A percentile compares a stretch with the other conserved stretches of the same genome.
Evolutionary conservation across 2,888 invertebrate genomes (phyloP).

Genomic region (Archaeoteleia sp.): DNA sequence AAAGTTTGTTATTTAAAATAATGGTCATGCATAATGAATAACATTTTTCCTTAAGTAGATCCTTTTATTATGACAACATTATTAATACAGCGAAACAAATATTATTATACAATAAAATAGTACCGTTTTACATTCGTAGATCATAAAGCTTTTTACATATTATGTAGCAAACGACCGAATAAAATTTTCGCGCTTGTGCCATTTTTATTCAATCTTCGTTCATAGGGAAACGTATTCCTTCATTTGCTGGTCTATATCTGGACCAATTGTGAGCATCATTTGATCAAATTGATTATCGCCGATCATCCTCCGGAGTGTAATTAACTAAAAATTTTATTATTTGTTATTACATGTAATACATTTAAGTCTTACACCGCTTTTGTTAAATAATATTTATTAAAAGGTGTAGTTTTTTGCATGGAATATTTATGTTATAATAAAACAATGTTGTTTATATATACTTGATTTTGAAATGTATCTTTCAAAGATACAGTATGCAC

Average conservation of each 20-base stretch:
- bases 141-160: constrained; percentile 64
- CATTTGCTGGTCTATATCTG: constrained; percentile 42
- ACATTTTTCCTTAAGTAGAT: constrained; percentile 29
- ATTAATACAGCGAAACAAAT: constrained; percentile 70
- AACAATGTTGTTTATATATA: no score
- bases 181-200: constrained; percentile 15
- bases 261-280: constrained; percentile 35
- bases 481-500: constrained; percentile 86
- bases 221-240: constrained; percentile 42
- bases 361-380: no score
- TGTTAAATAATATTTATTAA: constrained; percentile 3
- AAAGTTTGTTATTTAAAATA: no score
- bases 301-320: constrained; percentile 82
- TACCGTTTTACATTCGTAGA: constrained; percentile 66
- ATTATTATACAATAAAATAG: constrained; percentile 71
- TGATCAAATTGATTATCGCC: constrained; percentile 86
- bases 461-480: constrained; percentile 83
- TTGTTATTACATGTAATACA: no score
- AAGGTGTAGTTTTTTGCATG: neutral
- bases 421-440: neutral
- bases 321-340: constrained; percentile 77
- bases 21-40: no score
- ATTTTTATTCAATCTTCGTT: constrained; percentile 2
- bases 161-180: constrained; percentile 56
- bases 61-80: constrained; percentile 69